Percentiles rank a stretch among this genome's conserved stretches.
These are phyloP conservation scores for Myocastor coypus DNA, from an alignment of 2,113 vertebrate species.

Conservation along the genomic window DNA sequence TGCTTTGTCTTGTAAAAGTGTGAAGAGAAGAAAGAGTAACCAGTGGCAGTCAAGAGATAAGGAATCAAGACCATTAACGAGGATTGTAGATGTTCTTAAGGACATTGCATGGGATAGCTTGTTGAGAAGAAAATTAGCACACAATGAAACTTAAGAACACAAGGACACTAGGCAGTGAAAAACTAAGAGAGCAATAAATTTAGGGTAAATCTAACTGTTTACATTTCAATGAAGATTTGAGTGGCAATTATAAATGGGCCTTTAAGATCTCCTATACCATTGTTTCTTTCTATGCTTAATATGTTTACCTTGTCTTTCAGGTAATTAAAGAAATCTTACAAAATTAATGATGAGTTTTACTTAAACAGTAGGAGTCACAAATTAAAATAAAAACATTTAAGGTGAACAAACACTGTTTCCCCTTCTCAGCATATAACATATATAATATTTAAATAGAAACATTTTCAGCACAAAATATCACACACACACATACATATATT, in stretches of 20 bases:
- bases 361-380: not conserved
- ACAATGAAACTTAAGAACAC: not conserved
- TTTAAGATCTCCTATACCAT: slow-evolving; percentile 39
- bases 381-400: slow-evolving; percentile 5
- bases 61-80: slow-evolving; percentile 1
- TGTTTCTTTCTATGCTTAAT: not conserved
- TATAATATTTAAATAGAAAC: not conserved
- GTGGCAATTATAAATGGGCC: slow-evolving; percentile 58
- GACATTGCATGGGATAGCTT: not conserved
- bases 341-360: not conserved
- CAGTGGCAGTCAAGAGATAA: slow-evolving; percentile 32
- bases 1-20: slow-evolving; percentile 29
- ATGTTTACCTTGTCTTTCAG: slow-evolving; percentile 8
- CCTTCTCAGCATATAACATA: not conserved
- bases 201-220: slow-evolving; percentile 57
- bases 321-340: not conserved
- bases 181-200: not conserved
- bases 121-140: not conserved
- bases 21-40: not conserved
- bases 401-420: not conserved
- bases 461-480: not conserved
- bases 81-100: slow-evolving; percentile 40
- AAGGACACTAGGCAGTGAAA: not conserved
- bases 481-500: not conserved
- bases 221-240: slow-evolving; percentile 53